A percentile compares a stretch with the other conserved stretches of the same genome.
Conservation (phyloP, 1,140 invertebrate species). For the Acromyrmex charruanus region DNA sequence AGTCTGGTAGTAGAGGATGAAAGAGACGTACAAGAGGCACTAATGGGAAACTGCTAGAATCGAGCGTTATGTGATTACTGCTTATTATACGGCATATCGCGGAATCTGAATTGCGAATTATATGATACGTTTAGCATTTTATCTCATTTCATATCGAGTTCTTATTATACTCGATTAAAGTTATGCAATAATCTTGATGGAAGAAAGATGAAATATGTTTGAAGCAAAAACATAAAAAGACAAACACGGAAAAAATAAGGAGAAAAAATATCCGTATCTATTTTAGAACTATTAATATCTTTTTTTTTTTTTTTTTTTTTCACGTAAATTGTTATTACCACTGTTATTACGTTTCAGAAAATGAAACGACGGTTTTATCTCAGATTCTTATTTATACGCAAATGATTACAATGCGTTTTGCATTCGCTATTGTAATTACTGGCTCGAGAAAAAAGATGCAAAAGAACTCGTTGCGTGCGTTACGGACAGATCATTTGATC, state of each 20-base stretch:
- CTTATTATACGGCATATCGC: background rate
- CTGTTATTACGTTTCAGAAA: background rate
- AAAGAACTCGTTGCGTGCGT: background rate
- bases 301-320: no score
- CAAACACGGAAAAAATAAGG: background rate
- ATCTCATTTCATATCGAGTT: background rate
- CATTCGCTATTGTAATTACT: background rate
- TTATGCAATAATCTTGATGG: background rate
- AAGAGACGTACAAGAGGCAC: background rate
- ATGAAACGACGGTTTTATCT: conserved; percentile 8
- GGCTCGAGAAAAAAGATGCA: background rate
- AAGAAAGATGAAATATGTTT: background rate
- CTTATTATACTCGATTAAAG: background rate
- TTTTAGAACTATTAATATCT: background rate
- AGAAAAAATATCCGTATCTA: background rate
- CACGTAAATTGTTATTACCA: background rate
- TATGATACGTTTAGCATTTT: background rate
- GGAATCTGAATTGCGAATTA: background rate
- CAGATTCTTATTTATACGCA: background rate
- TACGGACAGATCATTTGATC: conserved; percentile 51
- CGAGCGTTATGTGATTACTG: background rate
- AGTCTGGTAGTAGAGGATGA: background rate
- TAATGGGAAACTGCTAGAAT: background rate
- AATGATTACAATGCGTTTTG: background rate
- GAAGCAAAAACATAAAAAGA: background rate